phyloP scores from a whole-genome alignment of 2,888 invertebrate species.

The Pediacus dermestoides region DNA sequence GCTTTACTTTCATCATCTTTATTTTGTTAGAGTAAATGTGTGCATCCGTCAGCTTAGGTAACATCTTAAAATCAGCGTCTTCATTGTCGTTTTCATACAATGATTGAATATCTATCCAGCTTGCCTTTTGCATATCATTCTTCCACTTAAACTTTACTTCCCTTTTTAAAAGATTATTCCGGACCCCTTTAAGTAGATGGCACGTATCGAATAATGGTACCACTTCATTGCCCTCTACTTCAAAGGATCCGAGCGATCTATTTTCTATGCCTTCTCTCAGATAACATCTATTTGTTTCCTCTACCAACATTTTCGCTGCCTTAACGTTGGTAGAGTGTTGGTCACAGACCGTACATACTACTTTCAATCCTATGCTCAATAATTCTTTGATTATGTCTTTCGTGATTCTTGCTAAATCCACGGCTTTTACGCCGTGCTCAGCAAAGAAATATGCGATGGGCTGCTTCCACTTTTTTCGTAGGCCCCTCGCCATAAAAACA shows the following conservation, averaged over 20 bases:
- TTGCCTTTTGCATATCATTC: no score
- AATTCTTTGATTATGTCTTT: constrained; percentile 2
- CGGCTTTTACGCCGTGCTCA: constrained; percentile 6
- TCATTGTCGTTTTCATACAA: no score
- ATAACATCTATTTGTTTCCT: not conserved
- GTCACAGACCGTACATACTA: constrained; percentile 5
- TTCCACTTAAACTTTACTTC: constrained; percentile 5
- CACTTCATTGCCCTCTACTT: not conserved
- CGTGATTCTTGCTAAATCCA: constrained; percentile 1
- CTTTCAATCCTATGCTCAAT: not conserved
- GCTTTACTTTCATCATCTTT: constrained; percentile 18
- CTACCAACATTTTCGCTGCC: not conserved
- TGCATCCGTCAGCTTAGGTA: no score
- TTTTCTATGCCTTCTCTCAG: no score
- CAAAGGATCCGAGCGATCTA: no score
- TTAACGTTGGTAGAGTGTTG: constrained; percentile 4
- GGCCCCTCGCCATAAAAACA: constrained; percentile 16
- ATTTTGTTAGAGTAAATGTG: no score
- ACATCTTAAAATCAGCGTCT: no score
- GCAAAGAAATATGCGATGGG: constrained; percentile 12
- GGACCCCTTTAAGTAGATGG: constrained; percentile 6
- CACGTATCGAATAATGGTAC: constrained; percentile 4
- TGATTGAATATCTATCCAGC: no score
- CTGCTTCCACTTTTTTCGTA: constrained; percentile 14
- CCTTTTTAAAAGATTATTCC: constrained; percentile 9